Evolutionary conservation across 2,888 invertebrate genomes (phyloP).

Genomic region (Drosophila lutescens): DNA sequence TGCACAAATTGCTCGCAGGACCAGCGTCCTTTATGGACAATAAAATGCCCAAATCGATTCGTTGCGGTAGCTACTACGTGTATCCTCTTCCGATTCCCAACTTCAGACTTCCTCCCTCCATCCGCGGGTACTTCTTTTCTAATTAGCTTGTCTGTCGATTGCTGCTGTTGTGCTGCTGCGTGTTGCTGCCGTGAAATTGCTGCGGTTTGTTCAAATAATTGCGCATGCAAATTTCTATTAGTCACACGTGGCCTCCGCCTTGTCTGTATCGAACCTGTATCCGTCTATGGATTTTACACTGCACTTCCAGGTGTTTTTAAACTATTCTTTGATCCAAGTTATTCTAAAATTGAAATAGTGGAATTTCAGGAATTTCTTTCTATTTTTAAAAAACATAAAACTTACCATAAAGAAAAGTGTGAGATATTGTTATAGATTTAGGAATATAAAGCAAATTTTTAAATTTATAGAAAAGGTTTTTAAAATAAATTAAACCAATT

Average conservation of each 20-base stretch:
- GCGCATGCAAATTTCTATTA: conserved; percentile 80
- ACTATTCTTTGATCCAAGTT: too few species aligned
- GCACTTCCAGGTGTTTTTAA: neutral
- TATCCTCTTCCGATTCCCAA: conserved; percentile 12
- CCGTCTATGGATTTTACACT: conserved; percentile 25
- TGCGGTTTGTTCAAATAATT: conserved; percentile 80
- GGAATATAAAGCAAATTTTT: too few species aligned
- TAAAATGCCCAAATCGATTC: conserved; percentile 82
- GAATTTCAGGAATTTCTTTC: too few species aligned
- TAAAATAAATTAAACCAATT: too few species aligned
- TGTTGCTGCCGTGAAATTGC: conserved; percentile 72
- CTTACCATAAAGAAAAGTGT: neutral
- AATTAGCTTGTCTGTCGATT: conserved; percentile 68
- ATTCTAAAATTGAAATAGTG: too few species aligned
- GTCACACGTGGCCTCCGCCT: conserved; percentile 48
- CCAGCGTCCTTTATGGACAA: conserved; percentile 59
- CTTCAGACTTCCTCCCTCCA: neutral
- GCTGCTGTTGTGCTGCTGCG: conserved; percentile 47
- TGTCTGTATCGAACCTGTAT: conserved; percentile 27
- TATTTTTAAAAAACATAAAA: neutral
- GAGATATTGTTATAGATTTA: too few species aligned
- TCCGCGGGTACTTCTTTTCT: conserved; percentile 52
- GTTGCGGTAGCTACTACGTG: conserved; percentile 51
- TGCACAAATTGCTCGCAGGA: conserved; percentile 66
- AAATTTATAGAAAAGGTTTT: too few species aligned